Conservation (phyloP, 1,140 invertebrate species). For the Drosophila yakuba region DNA sequence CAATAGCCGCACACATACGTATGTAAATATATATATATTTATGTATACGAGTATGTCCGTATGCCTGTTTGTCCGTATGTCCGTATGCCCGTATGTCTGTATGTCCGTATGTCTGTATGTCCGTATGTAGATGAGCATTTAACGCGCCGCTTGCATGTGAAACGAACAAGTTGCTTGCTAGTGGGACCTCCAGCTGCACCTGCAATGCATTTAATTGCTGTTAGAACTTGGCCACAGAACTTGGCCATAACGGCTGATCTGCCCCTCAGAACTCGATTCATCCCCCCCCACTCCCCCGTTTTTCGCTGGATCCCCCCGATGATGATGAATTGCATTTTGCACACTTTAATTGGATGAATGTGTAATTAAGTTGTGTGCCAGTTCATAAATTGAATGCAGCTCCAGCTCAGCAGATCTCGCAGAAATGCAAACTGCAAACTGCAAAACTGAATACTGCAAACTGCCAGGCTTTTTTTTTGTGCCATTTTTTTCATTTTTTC, state of each 20-base stretch:
- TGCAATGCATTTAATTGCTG: slow-evolving; percentile 78
- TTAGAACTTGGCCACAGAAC: slow-evolving; percentile 81
- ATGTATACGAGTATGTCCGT: not conserved
- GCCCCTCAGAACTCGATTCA: slow-evolving; percentile 5
- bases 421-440: slow-evolving; percentile 21
- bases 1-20: not conserved
- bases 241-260: slow-evolving; percentile 73
- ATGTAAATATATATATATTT: not conserved
- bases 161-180: slow-evolving; percentile 61
- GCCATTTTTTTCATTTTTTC: not conserved
- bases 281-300: not conserved
- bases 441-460: slow-evolving; percentile 1
- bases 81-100: no score
- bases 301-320: slow-evolving; percentile 10
- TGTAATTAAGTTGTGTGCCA: slow-evolving; percentile 79
- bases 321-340: slow-evolving; percentile 82
- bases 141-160: slow-evolving; percentile 77
- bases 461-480: not conserved
- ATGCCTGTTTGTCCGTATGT: no score
- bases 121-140: slow-evolving; percentile 61
- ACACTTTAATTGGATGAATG: slow-evolving; percentile 82
- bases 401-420: slow-evolving; percentile 9
- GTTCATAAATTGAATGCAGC: slow-evolving; percentile 60
- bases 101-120: not conserved
- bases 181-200: slow-evolving; percentile 56